Percentiles rank a stretch among this genome's conserved stretches.
Evolutionary conservation across 2,797 vertebrate genomes (phyloP).

Genomic region (Australoheros facetus): DNA sequence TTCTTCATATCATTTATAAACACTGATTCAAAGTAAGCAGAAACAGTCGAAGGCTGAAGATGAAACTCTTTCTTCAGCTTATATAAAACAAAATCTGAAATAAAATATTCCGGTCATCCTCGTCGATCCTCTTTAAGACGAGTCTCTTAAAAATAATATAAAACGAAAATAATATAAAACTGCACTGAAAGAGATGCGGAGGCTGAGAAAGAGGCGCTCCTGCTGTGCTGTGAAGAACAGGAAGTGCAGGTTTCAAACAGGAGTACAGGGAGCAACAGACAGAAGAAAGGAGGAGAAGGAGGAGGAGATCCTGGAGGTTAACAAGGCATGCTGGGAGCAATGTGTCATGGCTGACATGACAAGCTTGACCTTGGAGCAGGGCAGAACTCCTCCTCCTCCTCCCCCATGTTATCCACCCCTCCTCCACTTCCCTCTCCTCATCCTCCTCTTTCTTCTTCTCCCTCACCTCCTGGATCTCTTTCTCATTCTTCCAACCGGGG

Average conservation of each 20-base stretch:
- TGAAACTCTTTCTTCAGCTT: not conserved
- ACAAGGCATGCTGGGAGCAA: slow-evolving; percentile 76
- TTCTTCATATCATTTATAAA: not conserved
- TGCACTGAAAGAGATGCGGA: not conserved
- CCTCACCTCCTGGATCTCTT: slow-evolving; percentile 9
- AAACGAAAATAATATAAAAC: not conserved
- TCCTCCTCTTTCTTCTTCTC: slow-evolving; percentile 27
- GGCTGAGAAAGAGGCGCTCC: not conserved
- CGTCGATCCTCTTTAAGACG: not conserved
- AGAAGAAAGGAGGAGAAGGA: not conserved
- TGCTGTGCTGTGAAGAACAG: not conserved
- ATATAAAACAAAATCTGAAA: not conserved
- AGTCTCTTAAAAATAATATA: not conserved
- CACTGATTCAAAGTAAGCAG: not conserved
- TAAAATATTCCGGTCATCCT: not conserved
- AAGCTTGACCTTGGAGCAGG: slow-evolving; percentile 81
- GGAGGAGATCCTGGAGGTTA: slow-evolving; percentile 59
- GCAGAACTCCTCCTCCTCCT: slow-evolving; percentile 44
- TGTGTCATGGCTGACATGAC: slow-evolving; percentile 81
- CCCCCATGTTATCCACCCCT: not conserved
- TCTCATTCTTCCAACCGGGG: slow-evolving; percentile 14
- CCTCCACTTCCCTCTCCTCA: not conserved
- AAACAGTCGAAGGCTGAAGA: not conserved
- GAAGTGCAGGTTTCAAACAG: slow-evolving; percentile 28
- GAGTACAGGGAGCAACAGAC: slow-evolving; percentile 31